Conservation (phyloP, 2,888 invertebrate species). For the Gymnosoma rotundatum region DNA sequence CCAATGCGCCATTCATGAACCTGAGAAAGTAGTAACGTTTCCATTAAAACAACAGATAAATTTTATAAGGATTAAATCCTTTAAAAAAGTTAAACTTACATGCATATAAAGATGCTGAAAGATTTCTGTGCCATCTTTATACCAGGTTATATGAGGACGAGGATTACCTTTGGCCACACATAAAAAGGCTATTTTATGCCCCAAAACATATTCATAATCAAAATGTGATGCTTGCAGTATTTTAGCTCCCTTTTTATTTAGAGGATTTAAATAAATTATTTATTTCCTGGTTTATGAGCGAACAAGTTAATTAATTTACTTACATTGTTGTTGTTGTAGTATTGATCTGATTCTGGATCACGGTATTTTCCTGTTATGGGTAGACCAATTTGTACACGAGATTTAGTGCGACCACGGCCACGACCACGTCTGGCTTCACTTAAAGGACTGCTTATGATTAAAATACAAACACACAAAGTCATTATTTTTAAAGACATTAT, state of each 20-base stretch:
- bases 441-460: slow-evolving; percentile 80
- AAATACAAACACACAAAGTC: slow-evolving; percentile 77
- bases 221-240: slow-evolving; percentile 94
- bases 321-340: slow-evolving; percentile 93
- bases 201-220: slow-evolving; percentile 95
- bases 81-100: slow-evolving; percentile 86
- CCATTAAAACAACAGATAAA: not conserved
- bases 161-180: slow-evolving; percentile 96
- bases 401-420: slow-evolving; percentile 88
- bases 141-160: slow-evolving; percentile 96
- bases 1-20: slow-evolving; percentile 95
- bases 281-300: not conserved
- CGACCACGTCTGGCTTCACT: slow-evolving; percentile 87
- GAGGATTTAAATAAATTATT: not conserved
- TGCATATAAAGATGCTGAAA: slow-evolving; percentile 94
- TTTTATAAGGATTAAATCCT: too few relatives aligned
- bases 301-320: slow-evolving; percentile 64
- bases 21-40: slow-evolving; percentile 81
- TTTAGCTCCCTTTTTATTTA: slow-evolving; percentile 90
- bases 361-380: slow-evolving; percentile 95
- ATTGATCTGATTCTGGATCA: slow-evolving; percentile 94
- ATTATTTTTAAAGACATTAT: slow-evolving; percentile 79
- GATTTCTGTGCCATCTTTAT: slow-evolving; percentile 96
- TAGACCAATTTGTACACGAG: slow-evolving; percentile 92
- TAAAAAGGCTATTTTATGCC: slow-evolving; percentile 96